Evolutionary conservation across 2,888 invertebrate genomes (phyloP), one percentile per base, ranked within the genome.

Genomic region (Drosophila mimica): DNA sequence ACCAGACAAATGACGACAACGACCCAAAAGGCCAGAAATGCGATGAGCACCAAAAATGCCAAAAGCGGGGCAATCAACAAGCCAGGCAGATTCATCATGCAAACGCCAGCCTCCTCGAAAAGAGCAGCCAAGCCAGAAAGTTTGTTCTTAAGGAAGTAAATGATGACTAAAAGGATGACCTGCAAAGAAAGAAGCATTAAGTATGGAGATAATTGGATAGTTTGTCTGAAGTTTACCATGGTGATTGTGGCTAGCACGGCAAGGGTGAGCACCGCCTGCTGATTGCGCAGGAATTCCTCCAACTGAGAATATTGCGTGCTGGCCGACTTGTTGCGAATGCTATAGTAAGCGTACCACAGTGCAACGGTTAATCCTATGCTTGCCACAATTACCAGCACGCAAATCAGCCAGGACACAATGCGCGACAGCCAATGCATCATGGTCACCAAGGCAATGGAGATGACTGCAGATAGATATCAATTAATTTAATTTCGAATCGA

Each of bases 31-130:
- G 96, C 93, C 83, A 98, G 96, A 93, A 98, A 98, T 59, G 95
- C 90, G 30, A 96, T 93, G 0, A 99, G 94, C 70, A 96, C 95
- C 73, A 96, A 84, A 92, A 98, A 97, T 1, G 98, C 98, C 89
- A 97, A 93, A 17, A 97, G 92, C 0, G 97, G 97, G 90, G 98
- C 98, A 49, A 98, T 94, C 90, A 98, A 95, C 53, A 99, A 94
- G 5, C 96, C 95, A 0, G 99, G 98, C 82, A 98, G 95, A 82
- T 96, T 96, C 66, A 96, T 95, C 83, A 99, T 94, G 91, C 98
- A 98, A 88, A 96, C 95, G 17, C 98, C 97, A 1, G 98, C 98
- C 93, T 98, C 98, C 91, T 96, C 96, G 92, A 99, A 98, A 70
- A 99, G 93, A 28, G 96, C 95, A 0, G 97, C 96, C 84, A 98